Evolutionary conservation across 2,797 vertebrate genomes (phyloP), one percentile per base, ranked within the genome.

Genomic region (Parauchenoglanis punctatus): DNA sequence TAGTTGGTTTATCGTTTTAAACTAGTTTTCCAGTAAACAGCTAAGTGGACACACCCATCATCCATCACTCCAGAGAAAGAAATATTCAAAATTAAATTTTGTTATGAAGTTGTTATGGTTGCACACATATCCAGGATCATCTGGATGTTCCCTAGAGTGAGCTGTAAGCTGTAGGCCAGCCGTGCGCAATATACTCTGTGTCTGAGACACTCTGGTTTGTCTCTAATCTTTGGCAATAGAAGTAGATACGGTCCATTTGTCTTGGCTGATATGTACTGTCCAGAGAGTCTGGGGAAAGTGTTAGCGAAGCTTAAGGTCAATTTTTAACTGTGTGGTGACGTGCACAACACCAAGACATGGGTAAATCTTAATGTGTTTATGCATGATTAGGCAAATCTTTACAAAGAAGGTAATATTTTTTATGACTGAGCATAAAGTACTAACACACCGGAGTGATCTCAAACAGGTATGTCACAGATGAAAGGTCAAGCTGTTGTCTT

Each of bases 201-300:
- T 82, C 88, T 84, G 84, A 52, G 46, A 78, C 44, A 4, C 56
- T 87, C 67, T 88, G 85, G 81, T 76, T 80, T 31, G 4, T 85
- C 49, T 81, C 75, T 56, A 52, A n/a, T 2, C 61, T 70, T 75
- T 58, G 72, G 88, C 87, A 84, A 76, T 4, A 65, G 46, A 17
- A 15, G 54, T 4, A 84, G 83, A 88, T 56, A 49, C 12, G 17
- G 65, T 84, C 75, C 90, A 65, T 87, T 88, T 86, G 56, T 88
- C 88, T 89, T 86, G 77, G 83, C 77, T 59, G n/a, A 85, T 76
- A 65, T 76, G 59, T 56, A 72, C 49, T 23, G 35, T 86, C 83
- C 23, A 72, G 86, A 77, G 46, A 25, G 46, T 40, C 84, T 90
- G 65, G 76, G 7, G 65, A 88, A 83, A 52, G 58, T 68, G 46